Evolutionary conservation across 2,888 invertebrate genomes (phyloP).

Genomic region (Thalpophila matura): DNA sequence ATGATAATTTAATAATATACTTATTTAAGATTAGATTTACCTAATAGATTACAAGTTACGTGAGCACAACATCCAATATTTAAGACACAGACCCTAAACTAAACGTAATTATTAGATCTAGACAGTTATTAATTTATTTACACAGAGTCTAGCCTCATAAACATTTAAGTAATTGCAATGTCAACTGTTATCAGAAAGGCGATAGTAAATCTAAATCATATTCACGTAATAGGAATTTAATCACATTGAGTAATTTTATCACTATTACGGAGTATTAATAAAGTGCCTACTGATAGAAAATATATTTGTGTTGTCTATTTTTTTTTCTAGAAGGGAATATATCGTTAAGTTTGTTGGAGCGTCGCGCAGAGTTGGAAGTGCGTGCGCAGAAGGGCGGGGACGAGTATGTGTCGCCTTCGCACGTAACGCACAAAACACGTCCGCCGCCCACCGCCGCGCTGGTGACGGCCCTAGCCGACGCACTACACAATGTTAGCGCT

Average conservation of each 20-base stretch:
- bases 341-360: constrained; percentile 79
- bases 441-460: constrained; percentile 78
- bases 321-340: constrained; percentile 81
- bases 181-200: constrained; percentile 22
- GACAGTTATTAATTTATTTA: not conserved
- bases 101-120: not conserved
- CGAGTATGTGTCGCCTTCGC: constrained; percentile 69
- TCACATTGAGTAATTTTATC: constrained; percentile 39
- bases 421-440: constrained; percentile 44
- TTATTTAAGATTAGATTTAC: constrained; percentile 35
- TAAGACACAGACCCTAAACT: not conserved
- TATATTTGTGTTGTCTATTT: not conserved
- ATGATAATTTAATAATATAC: constrained; percentile 32
- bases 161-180: constrained; percentile 14
- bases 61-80: constrained; percentile 10
- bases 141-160: not conserved
- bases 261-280: constrained; percentile 16
- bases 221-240: constrained; percentile 46
- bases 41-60: constrained; percentile 19
- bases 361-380: constrained; percentile 81
- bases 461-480: constrained; percentile 76
- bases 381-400: constrained; percentile 79
- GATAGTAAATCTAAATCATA: constrained; percentile 26
- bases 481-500: constrained; percentile 76
- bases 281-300: constrained; percentile 19